Conservation (phyloP, 2,888 invertebrate species). For the Tachystola acroxantha region DNA sequence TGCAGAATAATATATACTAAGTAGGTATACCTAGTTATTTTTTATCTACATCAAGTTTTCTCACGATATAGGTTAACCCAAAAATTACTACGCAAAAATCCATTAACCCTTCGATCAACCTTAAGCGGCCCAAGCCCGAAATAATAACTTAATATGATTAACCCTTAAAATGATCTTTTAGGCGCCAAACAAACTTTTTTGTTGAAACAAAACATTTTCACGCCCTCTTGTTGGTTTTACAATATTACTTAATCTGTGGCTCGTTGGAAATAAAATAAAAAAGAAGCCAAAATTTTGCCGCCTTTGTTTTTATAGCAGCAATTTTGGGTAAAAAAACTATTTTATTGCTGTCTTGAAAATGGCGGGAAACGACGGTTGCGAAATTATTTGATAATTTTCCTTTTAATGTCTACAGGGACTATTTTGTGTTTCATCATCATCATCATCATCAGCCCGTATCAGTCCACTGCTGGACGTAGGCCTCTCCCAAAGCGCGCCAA, state of each 20-base stretch:
- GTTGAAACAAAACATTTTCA: constrained; percentile 27
- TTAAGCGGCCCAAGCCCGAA: constrained; percentile 5
- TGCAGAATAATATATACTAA: too few species aligned
- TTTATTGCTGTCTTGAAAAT: too few species aligned
- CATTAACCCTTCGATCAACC: constrained; percentile 10
- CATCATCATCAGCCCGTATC: too few species aligned
- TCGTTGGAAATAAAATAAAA: constrained; percentile 35
- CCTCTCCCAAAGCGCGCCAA: too few species aligned
- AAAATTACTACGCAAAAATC: constrained; percentile 3
- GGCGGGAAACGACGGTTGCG: too few species aligned
- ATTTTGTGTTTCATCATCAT: too few species aligned
- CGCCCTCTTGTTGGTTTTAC: constrained; percentile 69
- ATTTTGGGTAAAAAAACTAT: constrained; percentile 27
- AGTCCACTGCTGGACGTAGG: too few species aligned
- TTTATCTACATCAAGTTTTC: too few species aligned
- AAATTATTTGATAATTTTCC: too few species aligned
- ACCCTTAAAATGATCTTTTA: constrained; percentile 11
- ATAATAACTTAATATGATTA: constrained; percentile 17
- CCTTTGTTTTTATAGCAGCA: constrained; percentile 27
- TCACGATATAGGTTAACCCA: too few species aligned
- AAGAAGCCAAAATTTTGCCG: constrained; percentile 55
- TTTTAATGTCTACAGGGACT: too few species aligned
- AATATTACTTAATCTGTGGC: constrained; percentile 58
- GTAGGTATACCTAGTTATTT: too few species aligned
- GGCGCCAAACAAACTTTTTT: constrained; percentile 18